Conservation (phyloP, 2,797 vertebrate genomes). For the Australoheros facetus region DNA sequence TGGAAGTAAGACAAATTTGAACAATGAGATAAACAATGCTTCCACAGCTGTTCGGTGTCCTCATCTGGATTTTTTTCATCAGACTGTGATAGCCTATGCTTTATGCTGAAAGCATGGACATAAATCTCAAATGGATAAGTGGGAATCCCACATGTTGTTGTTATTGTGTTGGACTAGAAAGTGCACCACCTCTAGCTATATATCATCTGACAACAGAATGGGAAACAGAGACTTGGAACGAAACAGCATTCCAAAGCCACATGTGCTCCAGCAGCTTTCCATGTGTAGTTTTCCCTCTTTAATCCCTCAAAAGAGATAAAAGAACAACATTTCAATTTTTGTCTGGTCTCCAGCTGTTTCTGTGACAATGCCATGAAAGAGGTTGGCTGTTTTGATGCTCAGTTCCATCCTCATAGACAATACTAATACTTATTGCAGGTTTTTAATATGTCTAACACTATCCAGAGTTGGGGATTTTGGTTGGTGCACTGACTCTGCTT, state of each 20-base stretch:
- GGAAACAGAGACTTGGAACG: slow-evolving; percentile 41
- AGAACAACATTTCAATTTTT: slow-evolving; percentile 58
- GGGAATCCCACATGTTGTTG: slow-evolving; percentile 18
- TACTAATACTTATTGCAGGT: slow-evolving; percentile 31
- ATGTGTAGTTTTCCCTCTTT: slow-evolving; percentile 44
- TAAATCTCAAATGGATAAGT: not conserved
- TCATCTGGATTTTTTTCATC: not conserved
- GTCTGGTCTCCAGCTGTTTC: slow-evolving; percentile 51
- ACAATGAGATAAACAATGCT: not conserved
- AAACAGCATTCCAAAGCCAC: slow-evolving; percentile 61
- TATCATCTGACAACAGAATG: slow-evolving; percentile 37
- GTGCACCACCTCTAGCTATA: slow-evolving; percentile 24
- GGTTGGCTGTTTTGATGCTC: slow-evolving; percentile 43
- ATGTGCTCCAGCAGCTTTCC: slow-evolving; percentile 64
- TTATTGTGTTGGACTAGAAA: slow-evolving; percentile 22
- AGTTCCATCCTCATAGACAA: slow-evolving; percentile 33
- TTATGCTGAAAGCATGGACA: not conserved
- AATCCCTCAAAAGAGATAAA: slow-evolving; percentile 61
- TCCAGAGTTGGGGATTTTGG: slow-evolving; percentile 29
- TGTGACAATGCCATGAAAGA: slow-evolving; percentile 45
- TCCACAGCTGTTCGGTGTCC: not conserved
- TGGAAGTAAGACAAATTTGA: not conserved
- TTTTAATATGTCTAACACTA: slow-evolving; percentile 28
- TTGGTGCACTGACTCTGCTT: slow-evolving; percentile 26
- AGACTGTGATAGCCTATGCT: not conserved